Conservation (phyloP, 2,797 vertebrate genomes). For the Odontamblyopus lacepedii region DNA sequence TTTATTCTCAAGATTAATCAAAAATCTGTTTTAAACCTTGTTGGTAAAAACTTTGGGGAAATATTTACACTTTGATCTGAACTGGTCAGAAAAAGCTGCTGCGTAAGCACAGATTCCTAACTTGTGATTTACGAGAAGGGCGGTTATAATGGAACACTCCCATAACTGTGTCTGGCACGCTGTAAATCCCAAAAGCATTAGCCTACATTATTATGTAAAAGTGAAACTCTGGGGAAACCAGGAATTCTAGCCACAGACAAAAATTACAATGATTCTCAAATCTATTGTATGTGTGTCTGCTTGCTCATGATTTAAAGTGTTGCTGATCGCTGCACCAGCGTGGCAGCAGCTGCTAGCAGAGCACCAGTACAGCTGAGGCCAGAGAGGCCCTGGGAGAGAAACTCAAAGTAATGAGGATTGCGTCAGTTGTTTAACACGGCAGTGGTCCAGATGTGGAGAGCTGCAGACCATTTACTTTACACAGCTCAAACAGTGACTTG, state of each 20-base stretch:
- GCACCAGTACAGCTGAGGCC: constrained; percentile 39
- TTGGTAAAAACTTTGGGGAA: constrained; percentile 19
- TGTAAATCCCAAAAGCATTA: constrained; percentile 46
- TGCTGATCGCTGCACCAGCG: constrained; percentile 23
- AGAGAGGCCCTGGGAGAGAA: constrained; percentile 23
- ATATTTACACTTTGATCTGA: constrained; percentile 39
- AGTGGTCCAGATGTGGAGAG: constrained; percentile 56
- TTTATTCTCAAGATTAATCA: neutral
- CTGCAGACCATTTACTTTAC: constrained; percentile 40
- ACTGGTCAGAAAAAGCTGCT: constrained; percentile 24
- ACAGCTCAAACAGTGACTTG: constrained; percentile 10
- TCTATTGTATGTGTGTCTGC: constrained; percentile 13
- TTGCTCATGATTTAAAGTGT: constrained; percentile 13
- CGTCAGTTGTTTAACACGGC: constrained; percentile 56
- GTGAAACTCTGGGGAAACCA: constrained; percentile 11
- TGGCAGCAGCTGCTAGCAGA: constrained; percentile 43
- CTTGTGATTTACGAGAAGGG: constrained; percentile 26
- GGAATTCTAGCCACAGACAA: constrained; percentile 19
- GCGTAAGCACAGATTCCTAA: constrained; percentile 32
- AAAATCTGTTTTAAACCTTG: neutral
- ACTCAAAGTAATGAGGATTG: constrained; percentile 50
- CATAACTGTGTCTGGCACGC: constrained; percentile 25
- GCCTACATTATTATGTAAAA: constrained; percentile 12
- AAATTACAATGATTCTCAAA: constrained; percentile 6
- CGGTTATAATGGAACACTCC: constrained; percentile 37